Evolutionary conservation across 2,888 invertebrate genomes (phyloP), one percentile per base, ranked within the genome.

Genomic region (Aphodius sticticus): DNA sequence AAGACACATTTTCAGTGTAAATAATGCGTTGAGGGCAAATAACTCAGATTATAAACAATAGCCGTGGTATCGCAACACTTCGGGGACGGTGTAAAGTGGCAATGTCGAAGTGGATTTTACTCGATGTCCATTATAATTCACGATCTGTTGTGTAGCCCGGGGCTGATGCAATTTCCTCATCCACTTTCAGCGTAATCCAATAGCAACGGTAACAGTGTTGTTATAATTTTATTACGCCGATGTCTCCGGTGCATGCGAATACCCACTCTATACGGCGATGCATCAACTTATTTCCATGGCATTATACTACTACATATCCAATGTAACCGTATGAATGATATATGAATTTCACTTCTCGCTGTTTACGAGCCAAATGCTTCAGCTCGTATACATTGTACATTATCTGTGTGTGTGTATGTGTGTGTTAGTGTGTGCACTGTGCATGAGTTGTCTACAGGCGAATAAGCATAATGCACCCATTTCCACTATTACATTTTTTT

Each of bases 31-130:
- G 53, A 12, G 1, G 1, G 53, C 12, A 53, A 53, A 53, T 53
- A 53, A 53, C 53, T 53, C 53, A 5, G 53, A 53, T 53, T 53
- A 53, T 53, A 12, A 53, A 53, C 53, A 53, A 53, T 53, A 53
- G 53, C 53, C 53, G 53, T 12, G 53, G 53, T 53, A 53, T 53
- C 53, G 53, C 9, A 12, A 53, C 12, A 53, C 53, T 53, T 53
- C 12, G 53, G 53, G 53, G 9, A 1, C 7, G 12, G 53, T 53
- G 53, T 53, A 53, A 53, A 53, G 53, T 53, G 12, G 53, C 53
- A 53, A 53, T 53, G 53, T 53, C 53, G 53, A 53, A 53, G 53
- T 53, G 53, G 53, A 53, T 53, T 53, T 53, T 53, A 53, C 53
- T 53, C 53, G 53, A 53, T 53, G 53, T 53, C 53, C 53, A 53